Evolutionary conservation across 2,888 invertebrate genomes (phyloP), one percentile per base, ranked within the genome.

Genomic region (Baccha elongata): DNA sequence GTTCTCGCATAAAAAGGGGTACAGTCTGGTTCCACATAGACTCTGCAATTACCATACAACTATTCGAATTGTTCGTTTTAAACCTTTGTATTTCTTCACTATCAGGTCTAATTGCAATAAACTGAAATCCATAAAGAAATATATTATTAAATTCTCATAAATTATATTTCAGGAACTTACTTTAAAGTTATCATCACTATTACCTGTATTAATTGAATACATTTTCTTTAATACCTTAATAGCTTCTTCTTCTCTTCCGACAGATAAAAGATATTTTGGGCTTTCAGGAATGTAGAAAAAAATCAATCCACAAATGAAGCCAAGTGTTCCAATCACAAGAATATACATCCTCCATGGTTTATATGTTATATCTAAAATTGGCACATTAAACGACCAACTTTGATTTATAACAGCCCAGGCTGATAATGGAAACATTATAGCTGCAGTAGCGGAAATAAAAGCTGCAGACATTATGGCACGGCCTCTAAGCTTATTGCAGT

Each of bases 401-500:
- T 88, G 87, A 68, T 89, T 89, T 23, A 90, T 87, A 8, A 88
- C 86, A 5, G 87, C 11, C 88, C 88, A 89, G 3, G 89, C 89
- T n/a, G 88, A 55, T 1, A 87, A 73, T 10, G 90, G 90, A 40
- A 89, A 85, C 0, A 87, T 55, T 53, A 89, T 85, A 8, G 88
- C 85, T 17, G 86, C 85, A 23, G 86, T 26, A n/a, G 89, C 89
- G 37, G 87, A 87, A 19, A 89, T 88, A 7, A 89, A 85, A 4
- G 88, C 87, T 2, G 88, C 87, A 13, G 86, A 87, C 85, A 90
- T 86, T 11, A 90, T 86, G 0, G 88, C 90, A 85, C 91, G 91
- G 11, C 92, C 91, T 7, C 92, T 88, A 44, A 89, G 87, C 60
- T 87, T 87, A 17, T 89, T 87, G 74, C 91, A 89, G 80, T 92